Conservation (phyloP, 2,888 invertebrate genomes). For the Hypercompe scribonia region DNA sequence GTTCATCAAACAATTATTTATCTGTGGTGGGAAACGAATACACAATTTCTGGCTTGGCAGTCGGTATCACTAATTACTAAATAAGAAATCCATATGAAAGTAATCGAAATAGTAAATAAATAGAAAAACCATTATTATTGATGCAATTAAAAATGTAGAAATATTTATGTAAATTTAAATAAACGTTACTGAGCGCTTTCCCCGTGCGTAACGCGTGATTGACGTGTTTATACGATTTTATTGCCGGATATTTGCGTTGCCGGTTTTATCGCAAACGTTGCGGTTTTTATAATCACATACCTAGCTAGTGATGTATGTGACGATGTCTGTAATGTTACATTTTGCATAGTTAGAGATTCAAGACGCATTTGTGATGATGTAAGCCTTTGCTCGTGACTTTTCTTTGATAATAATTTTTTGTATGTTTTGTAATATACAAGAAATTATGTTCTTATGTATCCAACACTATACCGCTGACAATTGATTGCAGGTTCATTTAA, state of each 20-base stretch:
- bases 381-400: too few relatives aligned
- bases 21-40: too few relatives aligned
- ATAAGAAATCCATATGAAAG: not conserved
- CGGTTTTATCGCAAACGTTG: constrained; percentile 26
- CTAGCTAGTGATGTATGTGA: not conserved
- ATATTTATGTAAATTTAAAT: constrained; percentile 1
- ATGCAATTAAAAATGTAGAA: constrained; percentile 3
- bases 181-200: constrained; percentile 8
- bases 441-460: too few relatives aligned
- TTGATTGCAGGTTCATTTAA: too few relatives aligned
- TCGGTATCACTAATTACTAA: too few relatives aligned
- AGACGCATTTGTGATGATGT: not conserved
- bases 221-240: constrained; percentile 27
- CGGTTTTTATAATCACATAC: constrained; percentile 23
- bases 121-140: not conserved
- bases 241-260: constrained; percentile 23
- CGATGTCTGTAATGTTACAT: not conserved
- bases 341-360: not conserved
- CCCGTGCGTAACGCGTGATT: constrained; percentile 13
- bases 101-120: not conserved
- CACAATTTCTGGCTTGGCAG: too few relatives aligned
- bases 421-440: too few relatives aligned
- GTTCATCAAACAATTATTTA: too few relatives aligned
- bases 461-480: too few relatives aligned
- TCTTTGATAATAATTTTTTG: too few relatives aligned